Percentiles rank a stretch among this genome's conserved stretches.
These are phyloP conservation scores for Drosophila fulvimacula DNA, from an alignment of 2,888 invertebrate species.

Conservation along the genomic window DNA sequence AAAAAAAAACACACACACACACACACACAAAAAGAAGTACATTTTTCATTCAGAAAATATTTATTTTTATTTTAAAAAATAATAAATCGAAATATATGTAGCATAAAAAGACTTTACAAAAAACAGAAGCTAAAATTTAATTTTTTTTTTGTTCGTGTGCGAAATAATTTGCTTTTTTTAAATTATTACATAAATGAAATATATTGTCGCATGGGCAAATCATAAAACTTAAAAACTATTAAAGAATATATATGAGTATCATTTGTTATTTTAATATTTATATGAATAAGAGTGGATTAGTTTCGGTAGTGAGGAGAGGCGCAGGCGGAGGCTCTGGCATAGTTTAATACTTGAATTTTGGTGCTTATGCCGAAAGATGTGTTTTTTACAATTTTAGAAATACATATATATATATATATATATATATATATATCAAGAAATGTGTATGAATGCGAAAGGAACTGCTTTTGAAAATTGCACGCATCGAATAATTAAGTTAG, in stretches of 20 bases:
- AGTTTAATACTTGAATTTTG: conserved; percentile 75
- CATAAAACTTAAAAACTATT: conserved; percentile 61
- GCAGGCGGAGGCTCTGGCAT: conserved; percentile 42
- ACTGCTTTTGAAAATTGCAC: conserved; percentile 62
- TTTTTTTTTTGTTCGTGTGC: conserved; percentile 22
- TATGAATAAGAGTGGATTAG: conserved; percentile 29
- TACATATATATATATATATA: no score
- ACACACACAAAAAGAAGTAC: no score
- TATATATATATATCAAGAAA: background rate
- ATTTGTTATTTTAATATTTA: conserved; percentile 75
- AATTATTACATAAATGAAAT: conserved; percentile 43
- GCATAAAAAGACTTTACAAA: conserved; percentile 38
- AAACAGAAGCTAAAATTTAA: conserved; percentile 12
- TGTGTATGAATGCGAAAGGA: conserved; percentile 53
- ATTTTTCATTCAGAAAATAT: conserved; percentile 54
- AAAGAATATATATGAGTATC: conserved; percentile 82
- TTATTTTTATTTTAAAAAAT: conserved; percentile 61
- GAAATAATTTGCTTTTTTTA: conserved; percentile 35
- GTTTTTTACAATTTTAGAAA: conserved; percentile 8
- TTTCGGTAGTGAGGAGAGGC: background rate
- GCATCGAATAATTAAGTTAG: conserved; percentile 42
- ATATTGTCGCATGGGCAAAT: conserved; percentile 17
- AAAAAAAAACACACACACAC: no score
- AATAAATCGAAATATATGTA: conserved; percentile 47
- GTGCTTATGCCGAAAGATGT: conserved; percentile 53